Conservation (phyloP, 1,140 invertebrate genomes). For the Luehdorfia chinensis region DNA sequence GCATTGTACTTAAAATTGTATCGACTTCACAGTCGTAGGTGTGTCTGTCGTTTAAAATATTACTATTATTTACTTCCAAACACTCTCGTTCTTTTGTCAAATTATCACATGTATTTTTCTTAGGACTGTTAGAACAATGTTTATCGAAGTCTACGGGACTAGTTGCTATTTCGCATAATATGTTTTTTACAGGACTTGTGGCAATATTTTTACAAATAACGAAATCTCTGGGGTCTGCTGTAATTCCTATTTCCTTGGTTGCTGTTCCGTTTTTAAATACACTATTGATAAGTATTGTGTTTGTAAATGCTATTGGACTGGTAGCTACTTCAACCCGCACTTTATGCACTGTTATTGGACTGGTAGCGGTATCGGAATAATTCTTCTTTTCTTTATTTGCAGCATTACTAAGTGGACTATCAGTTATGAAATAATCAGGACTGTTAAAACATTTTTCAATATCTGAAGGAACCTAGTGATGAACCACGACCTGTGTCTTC, state of each 20-base stretch:
- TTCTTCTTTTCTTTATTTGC: constrained; percentile 22
- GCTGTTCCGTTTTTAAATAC: neutral
- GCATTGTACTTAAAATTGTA: constrained; percentile 52
- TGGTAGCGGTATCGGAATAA: constrained; percentile 33
- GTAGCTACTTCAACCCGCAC: constrained; percentile 23
- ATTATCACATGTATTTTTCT: constrained; percentile 15
- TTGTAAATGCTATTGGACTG: constrained; percentile 26
- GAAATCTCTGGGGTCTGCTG: neutral
- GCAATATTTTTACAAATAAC: neutral
- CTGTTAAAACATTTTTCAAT: constrained; percentile 36
- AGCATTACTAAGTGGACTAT: constrained; percentile 25
- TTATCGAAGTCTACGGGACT: constrained; percentile 30
- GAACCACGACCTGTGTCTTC: constrained; percentile 59
- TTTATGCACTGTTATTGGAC: constrained; percentile 28
- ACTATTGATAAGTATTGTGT: neutral
- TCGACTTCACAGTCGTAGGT: constrained; percentile 51
- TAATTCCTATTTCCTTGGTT: neutral
- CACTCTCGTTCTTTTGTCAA: constrained; percentile 28
- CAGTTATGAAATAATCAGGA: constrained; percentile 40
- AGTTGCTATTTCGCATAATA: constrained; percentile 24
- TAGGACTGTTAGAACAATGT: too few relatives aligned
- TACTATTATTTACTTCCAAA: constrained; percentile 44
- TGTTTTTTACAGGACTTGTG: neutral
- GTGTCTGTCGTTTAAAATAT: constrained; percentile 27
- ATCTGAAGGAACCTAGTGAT: constrained; percentile 4